Evolutionary conservation across 2,888 invertebrate species (phyloP).

Genomic region (Seira musarum): DNA sequence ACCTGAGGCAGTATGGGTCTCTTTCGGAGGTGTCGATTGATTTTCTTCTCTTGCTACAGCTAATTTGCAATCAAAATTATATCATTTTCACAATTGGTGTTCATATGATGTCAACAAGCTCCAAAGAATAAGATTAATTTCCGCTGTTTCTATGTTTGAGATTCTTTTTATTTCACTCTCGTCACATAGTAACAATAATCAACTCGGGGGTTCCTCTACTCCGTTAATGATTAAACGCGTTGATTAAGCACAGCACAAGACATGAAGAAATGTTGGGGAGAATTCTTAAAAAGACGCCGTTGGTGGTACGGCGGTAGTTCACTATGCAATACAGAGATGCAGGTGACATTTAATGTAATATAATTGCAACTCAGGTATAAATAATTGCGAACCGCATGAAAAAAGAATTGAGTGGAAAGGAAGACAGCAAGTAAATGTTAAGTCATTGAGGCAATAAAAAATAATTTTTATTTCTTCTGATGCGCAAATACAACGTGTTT

Average conservation of each 20-base stretch:
- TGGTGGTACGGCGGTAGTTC: background rate
- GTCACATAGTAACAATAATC: background rate
- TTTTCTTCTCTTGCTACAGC: background rate
- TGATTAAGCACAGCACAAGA: background rate
- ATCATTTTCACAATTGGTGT: background rate
- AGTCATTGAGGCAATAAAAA: constrained; percentile 13
- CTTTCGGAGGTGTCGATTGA: constrained; percentile 12
- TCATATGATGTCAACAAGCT: background rate
- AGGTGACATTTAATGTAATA: constrained; percentile 7
- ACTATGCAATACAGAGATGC: background rate
- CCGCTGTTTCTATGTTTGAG: background rate
- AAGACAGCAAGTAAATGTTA: constrained; percentile 5
- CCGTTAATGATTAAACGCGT: background rate
- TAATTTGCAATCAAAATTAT: constrained; percentile 3
- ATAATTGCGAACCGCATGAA: constrained; percentile 12
- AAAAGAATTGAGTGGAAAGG: background rate
- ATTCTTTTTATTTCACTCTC: too few relatives aligned
- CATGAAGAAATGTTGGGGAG: background rate
- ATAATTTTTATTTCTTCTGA: constrained; percentile 19
- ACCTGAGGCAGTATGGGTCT: background rate
- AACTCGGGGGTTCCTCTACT: background rate
- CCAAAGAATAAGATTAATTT: constrained; percentile 9
- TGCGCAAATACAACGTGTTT: constrained; percentile 46
- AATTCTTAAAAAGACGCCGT: background rate
- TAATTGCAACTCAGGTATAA: background rate